These are phyloP conservation scores for Pelobates fuscus DNA, from an alignment of 2,113 vertebrate genomes.

Conservation along the genomic window DNA sequence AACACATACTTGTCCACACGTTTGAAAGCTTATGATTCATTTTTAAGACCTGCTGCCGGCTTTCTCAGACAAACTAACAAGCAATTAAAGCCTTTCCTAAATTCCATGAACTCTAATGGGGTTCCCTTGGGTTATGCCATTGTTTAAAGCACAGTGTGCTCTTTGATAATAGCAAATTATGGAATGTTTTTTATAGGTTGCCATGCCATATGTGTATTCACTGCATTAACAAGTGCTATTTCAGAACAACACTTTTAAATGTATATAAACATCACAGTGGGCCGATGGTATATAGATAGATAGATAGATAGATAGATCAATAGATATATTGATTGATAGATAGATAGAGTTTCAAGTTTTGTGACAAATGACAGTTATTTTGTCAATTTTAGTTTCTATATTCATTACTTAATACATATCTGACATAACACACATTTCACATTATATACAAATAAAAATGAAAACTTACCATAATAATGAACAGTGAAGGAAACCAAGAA, in stretches of 20 bases:
- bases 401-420: too few species aligned
- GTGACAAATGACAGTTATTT: too few species aligned
- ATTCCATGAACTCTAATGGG: constrained; percentile 48
- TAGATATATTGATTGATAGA: too few species aligned
- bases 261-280: too few species aligned
- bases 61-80: constrained; percentile 49
- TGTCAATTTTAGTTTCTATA: too few species aligned
- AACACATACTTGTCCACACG: constrained; percentile 47
- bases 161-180: constrained; percentile 50
- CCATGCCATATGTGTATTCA: constrained; percentile 44
- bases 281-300: too few species aligned
- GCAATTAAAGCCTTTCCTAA: constrained; percentile 47
- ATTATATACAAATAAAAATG: too few species aligned
- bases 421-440: too few species aligned
- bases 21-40: constrained; percentile 44
- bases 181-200: constrained; percentile 38
- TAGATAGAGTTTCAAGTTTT: too few species aligned
- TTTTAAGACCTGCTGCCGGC: constrained; percentile 48
- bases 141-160: constrained; percentile 46
- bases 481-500: too few species aligned
- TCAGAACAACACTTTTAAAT: not conserved
- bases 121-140: constrained; percentile 47
- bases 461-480: too few species aligned
- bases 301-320: too few species aligned
- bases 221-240: constrained; percentile 12